Base-by-base conservation (phyloP, 2,888 invertebrate species). In the Cataglyphis rosenhaueri region DNA sequence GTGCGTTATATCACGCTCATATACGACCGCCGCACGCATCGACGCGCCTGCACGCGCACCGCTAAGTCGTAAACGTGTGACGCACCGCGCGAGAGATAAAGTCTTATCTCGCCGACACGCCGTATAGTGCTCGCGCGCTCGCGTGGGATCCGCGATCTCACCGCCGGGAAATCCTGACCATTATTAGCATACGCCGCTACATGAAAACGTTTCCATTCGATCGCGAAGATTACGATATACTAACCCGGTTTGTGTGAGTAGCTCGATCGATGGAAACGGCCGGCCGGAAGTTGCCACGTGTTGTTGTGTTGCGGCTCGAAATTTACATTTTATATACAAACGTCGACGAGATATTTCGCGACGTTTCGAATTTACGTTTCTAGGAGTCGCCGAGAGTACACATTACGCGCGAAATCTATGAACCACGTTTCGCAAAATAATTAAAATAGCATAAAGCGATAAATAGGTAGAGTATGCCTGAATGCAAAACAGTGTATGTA, bases 151-250 rank as follows among this genome's bases (percentile, higher is more conserved):
- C 52, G 52, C 52, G 52, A 52, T n/a, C n/a, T 8, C 52, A 25
- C n/a, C 59, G 57, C 41, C 81, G 88, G 88, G 87, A 85, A 88
- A 88, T 88, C 85, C 88, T 82, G 76, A 35, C 44, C 61, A 21
- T 62, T 68, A 84, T 89, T 86, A 86, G 52, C 88, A 84, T 85
- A 81, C 71, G 84, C 73, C 48, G 38, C 25, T n/a, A 48, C 52
- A 66, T 44, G 82, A 59, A 59, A n/a, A 57, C 12, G 64, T 84
- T 71, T 85, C 87, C 87, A 68, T 86, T 82, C 29, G 85, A 84
- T 89, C 85, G 84, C 68, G 62, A 25, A 15, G 61, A 86, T 84
- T 74, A 75, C 64, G 83, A 61, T 87, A 85, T 85, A 79, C 81
- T 88, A 85, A 88, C 89, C 88, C 48, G 87, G 84, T 88, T 88